Percentiles rank a stretch among this genome's conserved stretches.
These are phyloP conservation scores for Oreohelix idahoensis DNA, from an alignment of 1,140 invertebrate species.

Conservation along the genomic window DNA sequence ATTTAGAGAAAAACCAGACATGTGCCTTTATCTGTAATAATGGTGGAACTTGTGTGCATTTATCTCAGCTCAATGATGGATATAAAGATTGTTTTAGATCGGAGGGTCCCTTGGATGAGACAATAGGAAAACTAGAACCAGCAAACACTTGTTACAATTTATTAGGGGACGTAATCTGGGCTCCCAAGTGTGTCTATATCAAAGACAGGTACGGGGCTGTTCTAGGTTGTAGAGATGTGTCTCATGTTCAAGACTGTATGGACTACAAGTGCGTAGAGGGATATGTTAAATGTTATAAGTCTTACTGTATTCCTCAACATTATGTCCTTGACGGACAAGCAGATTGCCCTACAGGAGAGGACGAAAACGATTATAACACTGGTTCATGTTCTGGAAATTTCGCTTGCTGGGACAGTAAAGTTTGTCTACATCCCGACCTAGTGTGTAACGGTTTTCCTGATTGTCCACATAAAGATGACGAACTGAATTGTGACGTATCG, in stretches of 20 bases:
- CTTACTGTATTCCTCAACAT: constrained; percentile 18
- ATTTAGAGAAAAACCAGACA: not conserved
- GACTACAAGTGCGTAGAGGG: not conserved
- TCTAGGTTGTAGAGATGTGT: not conserved
- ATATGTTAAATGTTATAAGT: not conserved
- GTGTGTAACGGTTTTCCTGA: constrained; percentile 13
- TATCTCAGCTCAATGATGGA: not conserved
- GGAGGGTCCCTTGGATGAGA: not conserved
- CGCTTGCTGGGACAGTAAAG: not conserved
- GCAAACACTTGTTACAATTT: not conserved
- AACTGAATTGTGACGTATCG: not conserved
- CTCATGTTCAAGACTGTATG: not conserved
- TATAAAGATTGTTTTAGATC: not conserved
- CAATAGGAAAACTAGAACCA: not conserved
- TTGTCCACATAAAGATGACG: constrained; percentile 12
- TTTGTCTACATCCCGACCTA: not conserved
- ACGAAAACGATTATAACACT: not conserved
- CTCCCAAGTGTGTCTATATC: not conserved
- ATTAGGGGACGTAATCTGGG: not conserved
- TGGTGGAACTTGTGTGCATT: not conserved
- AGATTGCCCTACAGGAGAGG: constrained; percentile 17
- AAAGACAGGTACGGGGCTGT: not conserved
- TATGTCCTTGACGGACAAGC: not conserved
- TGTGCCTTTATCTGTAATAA: not conserved
- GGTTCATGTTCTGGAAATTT: not conserved